These are phyloP conservation scores for Carassius carassius DNA, from an alignment of 2,113 vertebrate species.

Conservation along the genomic window DNA sequence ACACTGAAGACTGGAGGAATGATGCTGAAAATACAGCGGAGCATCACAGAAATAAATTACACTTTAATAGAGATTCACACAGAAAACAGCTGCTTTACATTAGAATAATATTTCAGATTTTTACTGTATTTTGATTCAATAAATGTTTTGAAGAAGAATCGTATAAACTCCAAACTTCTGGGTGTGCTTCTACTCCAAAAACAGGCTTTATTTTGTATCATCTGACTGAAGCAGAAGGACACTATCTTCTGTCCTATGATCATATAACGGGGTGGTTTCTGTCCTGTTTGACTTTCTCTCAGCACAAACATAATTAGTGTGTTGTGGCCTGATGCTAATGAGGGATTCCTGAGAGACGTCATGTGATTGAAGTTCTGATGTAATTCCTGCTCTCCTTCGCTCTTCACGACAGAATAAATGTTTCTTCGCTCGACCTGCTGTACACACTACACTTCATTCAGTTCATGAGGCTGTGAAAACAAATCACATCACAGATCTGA, in stretches of 20 bases:
- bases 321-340: not conserved
- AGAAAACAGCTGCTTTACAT: too few species aligned
- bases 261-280: constrained; percentile 66
- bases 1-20: not conserved
- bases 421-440: not conserved
- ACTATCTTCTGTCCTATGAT: not conserved
- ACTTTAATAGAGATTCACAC: too few species aligned
- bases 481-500: too few species aligned
- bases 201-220: not conserved
- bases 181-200: too few species aligned
- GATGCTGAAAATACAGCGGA: not conserved
- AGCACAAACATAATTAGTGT: constrained; percentile 63
- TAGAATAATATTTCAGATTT: not conserved
- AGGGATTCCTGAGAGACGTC: constrained; percentile 50
- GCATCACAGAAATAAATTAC: too few species aligned
- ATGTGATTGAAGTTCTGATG: constrained; percentile 76
- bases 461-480: too few species aligned
- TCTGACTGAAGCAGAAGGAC: not conserved
- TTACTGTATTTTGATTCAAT: not conserved
- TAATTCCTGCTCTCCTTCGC: constrained; percentile 72
- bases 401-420: not conserved
- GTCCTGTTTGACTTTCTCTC: constrained; percentile 63
- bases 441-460: too few species aligned
- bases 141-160: too few species aligned
- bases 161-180: too few species aligned